A percentile compares a stretch with the other conserved stretches of the same genome.
Conservation (phyloP, 2,113 vertebrate genomes). For the Pogonocichla stellata region DNA sequence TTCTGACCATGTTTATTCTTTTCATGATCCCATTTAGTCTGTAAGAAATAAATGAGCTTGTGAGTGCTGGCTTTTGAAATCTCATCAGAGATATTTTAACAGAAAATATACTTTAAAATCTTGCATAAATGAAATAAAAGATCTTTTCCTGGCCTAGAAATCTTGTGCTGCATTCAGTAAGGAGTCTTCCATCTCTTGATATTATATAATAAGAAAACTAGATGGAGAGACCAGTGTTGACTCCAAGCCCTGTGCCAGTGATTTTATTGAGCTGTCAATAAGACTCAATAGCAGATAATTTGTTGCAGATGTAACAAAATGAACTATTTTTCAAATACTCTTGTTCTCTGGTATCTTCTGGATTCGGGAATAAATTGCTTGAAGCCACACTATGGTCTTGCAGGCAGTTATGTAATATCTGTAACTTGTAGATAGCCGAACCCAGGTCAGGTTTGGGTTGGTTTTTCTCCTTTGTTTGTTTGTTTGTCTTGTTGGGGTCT, state of each 20-base stretch:
- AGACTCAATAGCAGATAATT: neutral
- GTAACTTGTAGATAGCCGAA: conserved; percentile 11
- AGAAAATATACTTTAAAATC: neutral
- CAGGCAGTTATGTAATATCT: conserved; percentile 15
- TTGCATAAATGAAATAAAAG: neutral
- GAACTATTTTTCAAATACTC: conserved; percentile 1
- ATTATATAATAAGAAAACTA: neutral
- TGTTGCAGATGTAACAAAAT: neutral
- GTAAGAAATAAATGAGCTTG: neutral
- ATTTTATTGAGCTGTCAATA: neutral
- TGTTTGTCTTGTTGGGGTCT: no score
- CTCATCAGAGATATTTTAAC: neutral
- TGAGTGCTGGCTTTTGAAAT: neutral
- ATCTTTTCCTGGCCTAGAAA: neutral
- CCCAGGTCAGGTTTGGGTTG: neutral
- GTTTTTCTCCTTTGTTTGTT: no score
- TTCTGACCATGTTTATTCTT: neutral
- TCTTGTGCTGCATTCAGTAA: neutral
- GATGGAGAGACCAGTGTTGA: neutral
- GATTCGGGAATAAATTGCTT: neutral
- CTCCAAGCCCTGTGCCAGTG: neutral
- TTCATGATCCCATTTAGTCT: neutral
- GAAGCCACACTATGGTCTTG: neutral
- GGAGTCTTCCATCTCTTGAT: neutral
- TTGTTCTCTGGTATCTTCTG: neutral